Evolutionary conservation across 2,113 vertebrate species (phyloP), one percentile per base, ranked within the genome.

Genomic region (Agapornis roseicollis): DNA sequence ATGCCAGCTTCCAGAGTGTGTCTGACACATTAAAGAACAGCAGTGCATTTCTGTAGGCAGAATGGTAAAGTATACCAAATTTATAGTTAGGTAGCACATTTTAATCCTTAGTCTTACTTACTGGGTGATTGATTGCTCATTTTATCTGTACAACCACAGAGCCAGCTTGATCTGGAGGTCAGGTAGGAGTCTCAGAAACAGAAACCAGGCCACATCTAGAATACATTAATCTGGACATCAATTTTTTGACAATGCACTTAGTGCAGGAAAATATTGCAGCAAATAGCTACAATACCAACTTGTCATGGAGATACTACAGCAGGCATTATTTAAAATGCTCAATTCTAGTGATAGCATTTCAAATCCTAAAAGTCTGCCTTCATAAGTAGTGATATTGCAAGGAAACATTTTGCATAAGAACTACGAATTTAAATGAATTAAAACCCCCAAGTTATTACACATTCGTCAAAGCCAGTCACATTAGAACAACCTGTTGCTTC

Each of bases 121-220:
- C 81, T 82, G 69, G 44, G 33, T 41, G 71, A 64, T 86, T 41
- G 71, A 64, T 86, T 50, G 49, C 68, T 90, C 25, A 25, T 95
- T 96, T 96, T 35, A 29, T 64, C 20, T 80, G 44, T 92, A 72
- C 88, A 66, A 31, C 44, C 66, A 50, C 86, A 92, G 22, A 81
- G 81, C 55, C 86, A 39, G 39, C 46, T 92, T 73, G 84, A 97
- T 88, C 80, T 93, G 61, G 95, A 53, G 84, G 53, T 49, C 52
- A 70, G 79, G 72, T 44, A 52, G n/a, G 47, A 94, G n/a, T 5
- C 70, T 88, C 22, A 16, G 41, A 73, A 85, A n/a, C 25, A 68
- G 55, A 63, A 63, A 85, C 63, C 41, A 52, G 47, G 25, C 39
- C 60, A n/a, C 2, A 7, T 90, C 47, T 69, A 10, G 7, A 74